These are phyloP conservation scores for Sphecodes monilicornis DNA, from an alignment of 2,888 invertebrate species.

Conservation along the genomic window DNA sequence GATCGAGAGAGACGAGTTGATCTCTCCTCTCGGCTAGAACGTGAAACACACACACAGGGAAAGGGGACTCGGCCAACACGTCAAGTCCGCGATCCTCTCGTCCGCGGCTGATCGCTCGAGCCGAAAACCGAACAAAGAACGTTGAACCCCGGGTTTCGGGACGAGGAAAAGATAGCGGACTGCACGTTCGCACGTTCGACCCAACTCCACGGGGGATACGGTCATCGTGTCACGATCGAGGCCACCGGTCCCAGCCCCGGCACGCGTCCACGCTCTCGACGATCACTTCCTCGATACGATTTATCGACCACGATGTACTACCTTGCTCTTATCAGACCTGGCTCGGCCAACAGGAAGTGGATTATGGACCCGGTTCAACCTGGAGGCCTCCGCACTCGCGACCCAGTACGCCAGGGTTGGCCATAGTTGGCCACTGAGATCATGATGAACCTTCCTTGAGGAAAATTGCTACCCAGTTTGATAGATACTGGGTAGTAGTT, in stretches of 20 bases:
- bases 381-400: neutral
- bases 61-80: slow-evolving; percentile 60
- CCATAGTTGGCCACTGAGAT: neutral
- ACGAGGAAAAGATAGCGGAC: neutral
- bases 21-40: slow-evolving; percentile 10
- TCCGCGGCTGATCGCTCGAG: slow-evolving; percentile 61
- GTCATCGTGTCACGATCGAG: slow-evolving; percentile 62
- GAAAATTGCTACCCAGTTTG: neutral
- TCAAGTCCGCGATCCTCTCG: slow-evolving; percentile 70
- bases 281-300: slow-evolving; percentile 46
- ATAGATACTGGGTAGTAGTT: neutral
- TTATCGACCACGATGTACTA: slow-evolving; percentile 25
- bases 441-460: neutral
- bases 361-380: neutral
- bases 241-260: slow-evolving; percentile 42
- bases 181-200: slow-evolving; percentile 53
- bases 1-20: neutral
- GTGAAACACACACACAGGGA: slow-evolving; percentile 41
- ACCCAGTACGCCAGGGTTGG: neutral
- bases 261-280: slow-evolving; percentile 46
- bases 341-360: slow-evolving; percentile 13
- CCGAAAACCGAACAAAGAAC: slow-evolving; percentile 67
- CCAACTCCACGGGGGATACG: slow-evolving; percentile 50
- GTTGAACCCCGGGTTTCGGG: slow-evolving; percentile 60
- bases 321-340: slow-evolving; percentile 16